phyloP scores from a whole-genome alignment of 2,888 invertebrate species.

The Serrognathus titanus region DNA sequence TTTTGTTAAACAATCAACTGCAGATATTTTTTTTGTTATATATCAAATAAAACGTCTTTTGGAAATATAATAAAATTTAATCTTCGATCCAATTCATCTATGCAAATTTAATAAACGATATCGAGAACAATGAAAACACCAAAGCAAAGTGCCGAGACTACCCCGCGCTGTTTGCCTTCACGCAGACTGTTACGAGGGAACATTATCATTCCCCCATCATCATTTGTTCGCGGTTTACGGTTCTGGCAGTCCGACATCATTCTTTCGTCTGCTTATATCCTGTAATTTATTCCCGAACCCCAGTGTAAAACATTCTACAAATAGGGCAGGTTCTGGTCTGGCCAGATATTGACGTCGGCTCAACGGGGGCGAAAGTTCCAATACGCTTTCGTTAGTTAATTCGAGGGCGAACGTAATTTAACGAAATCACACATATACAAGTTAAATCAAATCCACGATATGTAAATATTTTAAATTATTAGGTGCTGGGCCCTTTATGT shows the following conservation, averaged over 20 bases:
- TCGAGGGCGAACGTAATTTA: not conserved
- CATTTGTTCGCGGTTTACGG: conserved; percentile 34
- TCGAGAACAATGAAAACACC: no score
- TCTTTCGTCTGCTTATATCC: conserved; percentile 34
- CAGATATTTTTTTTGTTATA: no score
- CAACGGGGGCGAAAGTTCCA: no score
- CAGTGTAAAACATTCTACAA: conserved; percentile 27
- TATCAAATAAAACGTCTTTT: no score
- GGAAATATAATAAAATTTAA: no score
- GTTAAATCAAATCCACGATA: no score
- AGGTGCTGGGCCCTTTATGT: no score
- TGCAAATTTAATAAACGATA: no score
- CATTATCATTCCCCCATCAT: conserved; percentile 30
- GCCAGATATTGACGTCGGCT: conserved; percentile 27
- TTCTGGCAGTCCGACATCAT: conserved; percentile 32
- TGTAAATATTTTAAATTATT: no score
- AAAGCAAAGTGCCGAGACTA: not conserved
- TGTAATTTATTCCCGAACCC: conserved; percentile 32
- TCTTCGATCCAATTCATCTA: no score
- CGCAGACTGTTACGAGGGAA: conserved; percentile 20
- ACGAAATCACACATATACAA: not conserved
- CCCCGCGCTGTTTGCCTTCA: conserved; percentile 9
- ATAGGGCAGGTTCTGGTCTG: conserved; percentile 24
- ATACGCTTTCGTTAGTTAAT: not conserved
- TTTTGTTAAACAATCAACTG: no score